These are phyloP conservation scores for Teleogryllus occipitalis DNA, from an alignment of 1,140 invertebrate species.

Conservation along the genomic window DNA sequence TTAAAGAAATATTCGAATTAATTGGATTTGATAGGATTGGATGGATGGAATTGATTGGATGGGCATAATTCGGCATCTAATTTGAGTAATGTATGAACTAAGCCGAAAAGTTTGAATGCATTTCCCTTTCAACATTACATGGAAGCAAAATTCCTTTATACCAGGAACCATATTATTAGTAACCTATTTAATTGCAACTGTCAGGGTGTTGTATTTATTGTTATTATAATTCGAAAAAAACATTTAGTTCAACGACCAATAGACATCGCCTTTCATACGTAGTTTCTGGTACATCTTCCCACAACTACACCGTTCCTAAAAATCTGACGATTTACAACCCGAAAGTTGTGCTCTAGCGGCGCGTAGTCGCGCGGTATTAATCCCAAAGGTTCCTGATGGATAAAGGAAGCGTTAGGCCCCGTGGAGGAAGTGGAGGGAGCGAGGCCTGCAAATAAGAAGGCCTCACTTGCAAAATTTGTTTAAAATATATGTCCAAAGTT, in stretches of 20 bases:
- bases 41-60: too few species aligned
- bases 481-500: conserved; percentile 6
- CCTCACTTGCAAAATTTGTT: not conserved
- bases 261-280: not conserved
- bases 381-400: not conserved
- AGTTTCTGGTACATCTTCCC: not conserved
- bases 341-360: not conserved
- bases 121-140: not conserved
- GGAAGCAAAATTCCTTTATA: not conserved
- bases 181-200: too few species aligned
- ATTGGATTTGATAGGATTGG: too few species aligned
- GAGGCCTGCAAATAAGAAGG: not conserved
- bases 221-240: not conserved
- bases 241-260: not conserved
- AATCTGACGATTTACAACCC: not conserved
- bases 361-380: too few species aligned
- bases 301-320: not conserved
- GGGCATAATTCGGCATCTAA: too few species aligned
- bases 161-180: too few species aligned
- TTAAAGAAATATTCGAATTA: too few species aligned
- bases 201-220: not conserved
- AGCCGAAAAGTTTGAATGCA: too few species aligned
- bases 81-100: too few species aligned
- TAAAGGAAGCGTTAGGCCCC: not conserved
- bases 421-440: too few species aligned